Percentiles rank a stretch among this genome's conserved stretches.
These are phyloP conservation scores for Falco peregrinus DNA, from an alignment of 2,797 vertebrate species.

Conservation along the genomic window DNA sequence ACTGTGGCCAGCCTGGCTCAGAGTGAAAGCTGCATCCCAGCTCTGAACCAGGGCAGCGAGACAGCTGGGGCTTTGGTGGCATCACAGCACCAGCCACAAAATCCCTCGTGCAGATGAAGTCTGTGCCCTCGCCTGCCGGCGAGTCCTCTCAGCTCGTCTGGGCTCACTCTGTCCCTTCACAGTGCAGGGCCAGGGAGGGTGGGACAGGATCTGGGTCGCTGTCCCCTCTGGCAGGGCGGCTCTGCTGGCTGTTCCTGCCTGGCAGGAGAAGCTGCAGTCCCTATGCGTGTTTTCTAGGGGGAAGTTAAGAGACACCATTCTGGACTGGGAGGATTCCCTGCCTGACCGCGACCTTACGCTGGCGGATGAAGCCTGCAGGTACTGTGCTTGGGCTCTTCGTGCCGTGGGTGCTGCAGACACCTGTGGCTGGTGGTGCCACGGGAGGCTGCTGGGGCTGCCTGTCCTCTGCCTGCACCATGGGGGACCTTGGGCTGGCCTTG, in stretches of 20 bases:
- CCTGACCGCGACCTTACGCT: conserved; percentile 89
- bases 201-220: not conserved
- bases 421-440: conserved; percentile 73
- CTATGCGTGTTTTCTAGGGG: conserved; percentile 78
- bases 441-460: not conserved
- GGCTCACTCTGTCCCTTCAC: not conserved
- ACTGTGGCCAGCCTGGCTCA: too few species aligned
- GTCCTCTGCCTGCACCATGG: not conserved
- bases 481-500: not conserved
- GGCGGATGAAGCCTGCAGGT: conserved; percentile 93
- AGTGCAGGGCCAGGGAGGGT: not conserved
- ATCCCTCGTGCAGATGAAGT: not conserved
- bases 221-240: not conserved
- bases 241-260: not conserved
- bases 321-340: conserved; percentile 96
- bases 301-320: conserved; percentile 91
- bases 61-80: not conserved
- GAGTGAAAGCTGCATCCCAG: not conserved
- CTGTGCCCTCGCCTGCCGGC: fast-evolving
- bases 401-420: conserved; percentile 26
- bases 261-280: not conserved
- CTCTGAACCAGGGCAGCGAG: not conserved
- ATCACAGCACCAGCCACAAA: not conserved
- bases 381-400: fast-evolving
- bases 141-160: not conserved